These are phyloP conservation scores for Perccottus glenii DNA, from an alignment of 2,113 vertebrate species.

Conservation along the genomic window DNA sequence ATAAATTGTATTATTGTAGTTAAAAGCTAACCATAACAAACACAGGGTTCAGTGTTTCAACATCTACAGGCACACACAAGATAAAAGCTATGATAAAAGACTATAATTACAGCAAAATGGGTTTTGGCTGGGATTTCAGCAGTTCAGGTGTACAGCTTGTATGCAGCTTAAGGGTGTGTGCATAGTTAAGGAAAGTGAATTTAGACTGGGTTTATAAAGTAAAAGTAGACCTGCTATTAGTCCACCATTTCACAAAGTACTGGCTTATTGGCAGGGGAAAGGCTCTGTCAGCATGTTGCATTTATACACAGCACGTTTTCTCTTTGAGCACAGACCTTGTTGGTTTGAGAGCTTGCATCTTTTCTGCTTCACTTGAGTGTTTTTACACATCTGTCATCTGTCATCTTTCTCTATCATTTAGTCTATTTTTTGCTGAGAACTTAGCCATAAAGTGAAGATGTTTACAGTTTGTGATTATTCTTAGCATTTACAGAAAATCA, in stretches of 20 bases:
- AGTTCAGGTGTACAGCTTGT: slow-evolving; percentile 56
- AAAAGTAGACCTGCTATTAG: slow-evolving; percentile 75
- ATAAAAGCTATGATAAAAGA: slow-evolving; percentile 67
- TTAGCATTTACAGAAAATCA: slow-evolving; percentile 34
- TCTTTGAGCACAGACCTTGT: slow-evolving; percentile 10
- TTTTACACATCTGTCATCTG: slow-evolving; percentile 49
- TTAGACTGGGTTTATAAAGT: slow-evolving; percentile 74
- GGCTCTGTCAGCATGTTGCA: slow-evolving; percentile 46
- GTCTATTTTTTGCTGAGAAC: slow-evolving; percentile 56
- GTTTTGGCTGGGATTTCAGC: slow-evolving; percentile 46
- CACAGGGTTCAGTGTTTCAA: slow-evolving; percentile 36
- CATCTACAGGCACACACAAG: slow-evolving; percentile 45
- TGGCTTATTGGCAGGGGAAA: slow-evolving; percentile 44
- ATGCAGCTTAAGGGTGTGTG: slow-evolving; percentile 71
- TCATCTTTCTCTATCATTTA: slow-evolving; percentile 60
- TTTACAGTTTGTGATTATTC: slow-evolving; percentile 48
- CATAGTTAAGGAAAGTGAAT: slow-evolving; percentile 64
- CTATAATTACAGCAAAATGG: slow-evolving; percentile 71
- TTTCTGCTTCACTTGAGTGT: slow-evolving; percentile 5
- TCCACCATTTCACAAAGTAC: slow-evolving; percentile 48
- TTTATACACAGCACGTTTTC: slow-evolving; percentile 22
- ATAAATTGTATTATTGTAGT: background rate
- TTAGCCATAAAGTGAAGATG: slow-evolving; percentile 26
- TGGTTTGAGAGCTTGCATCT: slow-evolving; percentile 20
- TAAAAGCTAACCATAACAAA: slow-evolving; percentile 13